Evolutionary conservation across 2,797 vertebrate species (phyloP).

Genomic region (Molossus alvarezi): DNA sequence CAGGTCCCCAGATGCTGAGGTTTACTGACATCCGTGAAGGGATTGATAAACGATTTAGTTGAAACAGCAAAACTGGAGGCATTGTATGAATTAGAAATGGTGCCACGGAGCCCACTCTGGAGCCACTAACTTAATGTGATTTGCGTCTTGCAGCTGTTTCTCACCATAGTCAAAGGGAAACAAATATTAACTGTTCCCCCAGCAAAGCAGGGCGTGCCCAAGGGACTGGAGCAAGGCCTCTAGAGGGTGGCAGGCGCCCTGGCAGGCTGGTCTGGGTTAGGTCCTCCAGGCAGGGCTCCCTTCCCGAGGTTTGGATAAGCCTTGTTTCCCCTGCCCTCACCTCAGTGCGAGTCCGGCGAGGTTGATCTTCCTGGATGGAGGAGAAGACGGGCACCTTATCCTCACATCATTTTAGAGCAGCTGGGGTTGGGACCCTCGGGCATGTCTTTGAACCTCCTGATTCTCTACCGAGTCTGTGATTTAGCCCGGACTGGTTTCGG

Average conservation of each 20-base stretch:
- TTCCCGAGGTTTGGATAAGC: background rate
- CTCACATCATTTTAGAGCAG: background rate
- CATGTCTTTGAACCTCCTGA: accelerated
- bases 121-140: slow-evolving; percentile 84
- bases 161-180: slow-evolving; percentile 76
- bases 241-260: background rate
- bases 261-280: background rate
- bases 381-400: accelerated
- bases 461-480: background rate
- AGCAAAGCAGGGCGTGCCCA: background rate
- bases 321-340: too few relatives aligned
- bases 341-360: accelerated
- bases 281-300: background rate
- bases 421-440: background rate
- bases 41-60: slow-evolving; percentile 88
- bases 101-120: slow-evolving; percentile 83
- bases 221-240: background rate
- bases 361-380: background rate
- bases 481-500: background rate
- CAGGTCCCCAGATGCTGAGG: slow-evolving; percentile 87
- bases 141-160: slow-evolving; percentile 77
- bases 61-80: slow-evolving; percentile 87
- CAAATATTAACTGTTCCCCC: slow-evolving; percentile 86
- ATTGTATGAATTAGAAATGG: slow-evolving; percentile 86
- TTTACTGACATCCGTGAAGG: slow-evolving; percentile 88